Evolutionary conservation across 1,140 invertebrate genomes (phyloP), one percentile per base, ranked within the genome.

Genomic region (Ceratina japonica): DNA sequence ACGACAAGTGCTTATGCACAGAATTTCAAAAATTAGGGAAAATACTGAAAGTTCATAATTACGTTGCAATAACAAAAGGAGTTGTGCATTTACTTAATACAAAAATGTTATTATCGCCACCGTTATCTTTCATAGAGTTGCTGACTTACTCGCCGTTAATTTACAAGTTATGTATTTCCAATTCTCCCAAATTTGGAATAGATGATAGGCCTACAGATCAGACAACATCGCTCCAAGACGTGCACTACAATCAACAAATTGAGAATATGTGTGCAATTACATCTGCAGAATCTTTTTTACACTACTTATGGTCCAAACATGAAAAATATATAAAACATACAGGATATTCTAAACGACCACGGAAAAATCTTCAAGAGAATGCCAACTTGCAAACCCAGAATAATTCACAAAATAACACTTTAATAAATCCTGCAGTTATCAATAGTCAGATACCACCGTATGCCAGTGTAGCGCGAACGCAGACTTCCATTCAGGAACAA

Each of bases 11-110:
- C n/a, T 52, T 77, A 7, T 3, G 1, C 16, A 12, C 4, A 3
- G 49, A 77, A 63, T 77, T 77, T 8, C 22, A 62, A 20, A 37
- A 77, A 3, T 1, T 72, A 27, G 8, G 12, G n/a, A 56, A 24
- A 10, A 12, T 18, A 15, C 12, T 49, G 12, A 64, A 59, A 16
- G 12, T 1, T 51, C 13, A 24, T 4, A 27, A 56, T 49, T 63
- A 18, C 18, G 15, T n/a, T 15, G 2, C 10, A 37, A 1, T 74
- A 44, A 71, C 16, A 13, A 10, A 52, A 0, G 20, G 0, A 24
- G 52, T 70, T n/a, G 0, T 72, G 51, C 2, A 4, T 5, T 2
- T 20, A n/a, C 44, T 71, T 44, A 77, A 72, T 7, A 58, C 3
- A 12, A 0, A n/a, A 18, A 7, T 58, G 44, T 27, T 49, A 51